Evolutionary conservation across 2,797 vertebrate species (phyloP), one percentile per base, ranked within the genome.

Genomic region (Tachyglossus aculeatus): DNA sequence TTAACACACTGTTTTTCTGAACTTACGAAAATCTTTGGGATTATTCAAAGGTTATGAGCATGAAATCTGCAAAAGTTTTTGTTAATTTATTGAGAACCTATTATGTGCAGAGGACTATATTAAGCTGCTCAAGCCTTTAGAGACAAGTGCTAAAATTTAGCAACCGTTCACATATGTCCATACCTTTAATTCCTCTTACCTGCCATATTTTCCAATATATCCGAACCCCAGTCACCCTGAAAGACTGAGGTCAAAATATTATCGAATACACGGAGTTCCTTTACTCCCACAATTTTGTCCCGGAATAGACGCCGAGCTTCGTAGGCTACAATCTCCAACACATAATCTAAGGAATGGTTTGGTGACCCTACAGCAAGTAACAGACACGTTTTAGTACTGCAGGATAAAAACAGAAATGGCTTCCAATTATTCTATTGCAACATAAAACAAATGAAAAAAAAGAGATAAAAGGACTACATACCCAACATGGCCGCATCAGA

Each of bases 281-380:
- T 98, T 47, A 83, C 37, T 51, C 91, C 94, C 83, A 97, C 98
- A 22, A 99, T 94, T 64, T 94, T 93, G 87, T 99, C 98, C 86
- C 97, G 95, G 89, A 99, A 98, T 70, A 99, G 93, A 74, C 97
- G 90, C 22, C 70, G 70, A 40, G 95, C 97, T 92, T 99, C 98
- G 1, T 97, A 96, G 1, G 93, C 95, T 50, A 98, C 91, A 65
- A 96, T 94, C 91, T 98, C 96, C 88, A 99, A 70, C 12, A 99
- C 93, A 2, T 92, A 93, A 85, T 98, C 96, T 94, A 93, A 81
- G 16, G 90, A 87, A 45, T 92, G 82, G 41, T 77, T 78, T 10
- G 75, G 86, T 50, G 88, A 83, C 29, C 90, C 94, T 96, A 70
- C 19, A 80, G 82, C 66, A 64, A 62, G 39, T 8, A 74, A 82